Base-by-base conservation (phyloP, 2,888 invertebrate species). In the Linyphia triangularis region DNA sequence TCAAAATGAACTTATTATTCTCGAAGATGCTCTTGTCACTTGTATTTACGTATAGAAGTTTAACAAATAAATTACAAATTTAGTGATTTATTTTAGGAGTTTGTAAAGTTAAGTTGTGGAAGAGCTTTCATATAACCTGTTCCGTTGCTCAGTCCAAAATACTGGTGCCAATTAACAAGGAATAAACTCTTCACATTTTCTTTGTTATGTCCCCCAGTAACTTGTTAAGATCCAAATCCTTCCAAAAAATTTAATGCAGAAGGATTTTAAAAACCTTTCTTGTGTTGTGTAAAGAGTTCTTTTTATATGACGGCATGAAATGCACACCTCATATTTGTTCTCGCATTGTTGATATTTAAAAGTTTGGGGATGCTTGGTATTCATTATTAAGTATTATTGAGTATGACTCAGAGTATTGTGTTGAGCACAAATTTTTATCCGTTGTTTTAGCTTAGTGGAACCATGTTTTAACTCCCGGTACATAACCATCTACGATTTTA, bases 151-250 rank as follows among this genome's bases (percentile, higher is more conserved):
- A 88, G 82, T 83, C 88, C 83, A 13, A 82, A 43, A 83, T 73
- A 88, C 30, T 83, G 88, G 88, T 88, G 88, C 88, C 88, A 88
- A 88, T 63, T 59, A 75, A 59, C 72, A 70, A 59, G 72, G 67
- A 72, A 85, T 59, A 26, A 85, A 57, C 70, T 30, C 59, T 63
- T 65, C 70, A 70, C 40, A 81, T 79, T 81, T 79, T 73, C 72
- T 81, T 51, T 69, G 81, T 81, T 86, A n/a, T 84, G 24, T 79
- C 70, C 86, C 75, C 73, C 59, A 69, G 84, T 73, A 33, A 86
- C n/a, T 75, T 75, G 65, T 43, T 86, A 43, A 59, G 6, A 86
- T 81, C 79, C 73, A 37, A 81, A 86, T 86, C 86, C 81, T 86
- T 86, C 81, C 81, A 67, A 61, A 73, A 67, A 37, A 51, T 72